Percentiles rank a stretch among this genome's conserved stretches.
Conservation (phyloP, 2,113 vertebrate species). For the Eulacestoma nigropectus region DNA sequence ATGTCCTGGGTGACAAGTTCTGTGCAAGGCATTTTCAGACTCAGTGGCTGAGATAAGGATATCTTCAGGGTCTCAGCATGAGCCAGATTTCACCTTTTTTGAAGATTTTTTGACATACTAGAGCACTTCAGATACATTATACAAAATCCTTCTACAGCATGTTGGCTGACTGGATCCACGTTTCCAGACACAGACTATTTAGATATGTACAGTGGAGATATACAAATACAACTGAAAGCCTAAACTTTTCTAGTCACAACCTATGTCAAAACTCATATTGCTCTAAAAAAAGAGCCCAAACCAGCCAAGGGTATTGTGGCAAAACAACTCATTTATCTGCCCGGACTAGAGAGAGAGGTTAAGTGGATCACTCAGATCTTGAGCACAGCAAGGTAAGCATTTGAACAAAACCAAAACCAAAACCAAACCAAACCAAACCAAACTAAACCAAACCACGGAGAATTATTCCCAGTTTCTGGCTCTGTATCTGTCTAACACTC, state of each 20-base stretch:
- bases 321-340: background rate
- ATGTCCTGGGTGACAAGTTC: background rate
- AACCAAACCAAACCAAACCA: background rate
- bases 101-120: background rate
- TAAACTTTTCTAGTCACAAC: background rate
- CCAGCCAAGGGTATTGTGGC: accelerated
- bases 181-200: background rate
- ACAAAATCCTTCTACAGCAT: background rate
- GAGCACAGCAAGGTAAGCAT: background rate
- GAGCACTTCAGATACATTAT: background rate
- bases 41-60: background rate
- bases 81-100: background rate
- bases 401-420: background rate
- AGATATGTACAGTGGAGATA: background rate
- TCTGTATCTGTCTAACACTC: background rate
- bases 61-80: background rate
- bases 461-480: background rate
- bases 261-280: background rate
- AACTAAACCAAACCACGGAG: background rate
- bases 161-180: background rate
- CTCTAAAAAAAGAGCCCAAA: background rate
- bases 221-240: background rate
- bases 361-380: background rate
- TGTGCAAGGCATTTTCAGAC: background rate
- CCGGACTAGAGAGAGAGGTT: background rate